Conservation (phyloP, 1,140 invertebrate genomes). For the Nasonia vitripennis region DNA sequence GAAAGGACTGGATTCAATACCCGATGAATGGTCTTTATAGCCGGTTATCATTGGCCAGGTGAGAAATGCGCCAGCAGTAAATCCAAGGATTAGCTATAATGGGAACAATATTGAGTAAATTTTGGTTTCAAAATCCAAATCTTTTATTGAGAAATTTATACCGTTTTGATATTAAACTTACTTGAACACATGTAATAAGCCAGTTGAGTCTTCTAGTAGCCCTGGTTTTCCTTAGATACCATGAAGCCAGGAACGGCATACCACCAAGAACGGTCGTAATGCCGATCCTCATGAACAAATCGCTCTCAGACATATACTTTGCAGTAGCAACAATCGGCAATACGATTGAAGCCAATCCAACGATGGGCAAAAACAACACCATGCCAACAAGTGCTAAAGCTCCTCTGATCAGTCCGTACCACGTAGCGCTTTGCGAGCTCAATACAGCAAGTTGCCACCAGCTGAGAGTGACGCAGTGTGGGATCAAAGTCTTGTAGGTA, state of each 20-base stretch:
- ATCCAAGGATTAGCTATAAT: conserved; percentile 64
- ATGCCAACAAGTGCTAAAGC: conserved; percentile 85
- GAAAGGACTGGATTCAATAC: conserved; percentile 54
- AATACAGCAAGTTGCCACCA: conserved; percentile 90
- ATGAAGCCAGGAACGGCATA: conserved; percentile 78
- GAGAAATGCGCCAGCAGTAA: conserved; percentile 72
- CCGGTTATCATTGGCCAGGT: conserved; percentile 73
- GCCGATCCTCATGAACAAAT: conserved; percentile 77
- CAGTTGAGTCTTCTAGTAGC: conserved; percentile 75
- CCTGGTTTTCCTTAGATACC: conserved; percentile 78
- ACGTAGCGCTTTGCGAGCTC: conserved; percentile 86
- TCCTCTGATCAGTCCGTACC: conserved; percentile 85
- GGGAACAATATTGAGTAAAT: neutral
- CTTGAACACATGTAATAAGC: conserved; percentile 81
- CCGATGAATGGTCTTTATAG: conserved; percentile 63
- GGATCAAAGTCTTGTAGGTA: conserved; percentile 84
- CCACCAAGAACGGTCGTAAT: conserved; percentile 76
- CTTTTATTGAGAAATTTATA: neutral
- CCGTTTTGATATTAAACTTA: conserved; percentile 59
- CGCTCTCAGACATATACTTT: conserved; percentile 81
- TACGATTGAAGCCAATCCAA: conserved; percentile 84
- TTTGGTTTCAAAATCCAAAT: neutral
- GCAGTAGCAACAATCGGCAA: conserved; percentile 83
- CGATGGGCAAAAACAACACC: conserved; percentile 84
- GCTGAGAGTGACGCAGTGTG: conserved; percentile 89